Evolutionary conservation across 2,797 vertebrate genomes (phyloP), one percentile per base, ranked within the genome.

Genomic region (Lagodon rhomboides): DNA sequence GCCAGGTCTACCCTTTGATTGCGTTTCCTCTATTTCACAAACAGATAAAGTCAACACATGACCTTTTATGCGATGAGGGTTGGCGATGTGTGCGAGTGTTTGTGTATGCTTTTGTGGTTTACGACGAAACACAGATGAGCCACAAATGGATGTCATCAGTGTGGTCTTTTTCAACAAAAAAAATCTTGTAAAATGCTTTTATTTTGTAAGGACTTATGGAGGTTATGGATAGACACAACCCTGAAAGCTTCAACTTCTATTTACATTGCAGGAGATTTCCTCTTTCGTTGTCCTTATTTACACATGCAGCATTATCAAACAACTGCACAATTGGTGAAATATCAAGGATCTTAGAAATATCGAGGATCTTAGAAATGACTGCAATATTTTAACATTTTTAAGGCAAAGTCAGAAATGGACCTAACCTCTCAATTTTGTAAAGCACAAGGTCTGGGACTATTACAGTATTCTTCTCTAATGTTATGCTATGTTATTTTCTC

Each of bases 1-100:
- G 53, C 17, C 67, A n/a, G 25, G 22, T 71, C 23, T 86, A n/a
- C 61, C 56, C 51, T 58, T 13, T 50, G 13, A 62, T 60, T 38
- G 73, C n/a, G 62, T 68, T 63, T 8, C 38, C 53, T 82, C 38
- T 90, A 63, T 85, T 90, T 87, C 51, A 74, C 77, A 88, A 82
- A 87, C 76, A 70, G 46, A 54, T 79, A 12, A 53, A 80, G 72
- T 76, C 49, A 73, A 65, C 22, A 76, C 72, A 85, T 82, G 69
- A 87, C 83, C 86, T 90, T 89, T 38, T 79, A 44, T 27, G 13
- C 18, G n/a, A 49, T 86, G 65, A 46, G 63, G 80, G 74, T 56
- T 69, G 68, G 34, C 9, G 2, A 6, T 47, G 9, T 44, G 44
- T 62, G 12, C 66, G 58, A 55, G 22, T 59, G 60, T 71, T 3